A percentile compares a stretch with the other conserved stretches of the same genome.
Evolutionary conservation across 2,888 invertebrate genomes (phyloP).

Genomic region (Chesias legatella): DNA sequence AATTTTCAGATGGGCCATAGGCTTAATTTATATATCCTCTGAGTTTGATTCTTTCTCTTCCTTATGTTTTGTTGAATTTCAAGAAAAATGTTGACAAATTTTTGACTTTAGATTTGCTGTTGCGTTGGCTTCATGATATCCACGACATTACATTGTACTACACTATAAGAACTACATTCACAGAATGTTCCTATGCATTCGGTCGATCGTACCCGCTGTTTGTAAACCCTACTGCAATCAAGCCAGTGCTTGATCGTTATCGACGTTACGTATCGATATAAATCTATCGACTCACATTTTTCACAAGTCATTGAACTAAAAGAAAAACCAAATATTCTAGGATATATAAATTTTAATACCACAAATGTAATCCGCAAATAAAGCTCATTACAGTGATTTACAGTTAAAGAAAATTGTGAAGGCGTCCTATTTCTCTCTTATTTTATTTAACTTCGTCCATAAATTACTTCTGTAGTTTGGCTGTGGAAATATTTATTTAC

Average conservation of each 20-base stretch:
- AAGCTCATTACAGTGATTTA: constrained; percentile 27
- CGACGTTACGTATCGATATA: constrained; percentile 25
- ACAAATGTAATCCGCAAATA: constrained; percentile 24
- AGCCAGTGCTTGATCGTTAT: constrained; percentile 43
- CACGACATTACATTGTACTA: constrained; percentile 21
- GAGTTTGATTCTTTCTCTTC: too few species aligned
- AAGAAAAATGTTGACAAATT: too few species aligned
- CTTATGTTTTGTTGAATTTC: too few species aligned
- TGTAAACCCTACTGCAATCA: constrained; percentile 61
- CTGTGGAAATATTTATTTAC: constrained; percentile 14
- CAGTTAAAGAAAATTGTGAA: constrained; percentile 20
- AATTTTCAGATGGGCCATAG: too few species aligned
- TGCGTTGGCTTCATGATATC: constrained; percentile 1
- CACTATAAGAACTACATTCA: constrained; percentile 50
- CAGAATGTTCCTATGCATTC: constrained; percentile 50
- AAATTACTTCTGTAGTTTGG: constrained; percentile 20
- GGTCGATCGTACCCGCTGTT: constrained; percentile 61
- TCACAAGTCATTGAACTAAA: too few species aligned
- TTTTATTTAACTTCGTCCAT: constrained; percentile 18
- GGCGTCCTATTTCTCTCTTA: constrained; percentile 23
- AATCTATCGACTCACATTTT: not conserved
- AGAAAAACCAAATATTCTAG: too few species aligned
- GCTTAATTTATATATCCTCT: too few species aligned
- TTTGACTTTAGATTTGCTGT: too few species aligned
- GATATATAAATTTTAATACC: constrained; percentile 20